phyloP scores from a whole-genome alignment of 1,140 invertebrate species.

The Ceratosolen fusciceps region DNA sequence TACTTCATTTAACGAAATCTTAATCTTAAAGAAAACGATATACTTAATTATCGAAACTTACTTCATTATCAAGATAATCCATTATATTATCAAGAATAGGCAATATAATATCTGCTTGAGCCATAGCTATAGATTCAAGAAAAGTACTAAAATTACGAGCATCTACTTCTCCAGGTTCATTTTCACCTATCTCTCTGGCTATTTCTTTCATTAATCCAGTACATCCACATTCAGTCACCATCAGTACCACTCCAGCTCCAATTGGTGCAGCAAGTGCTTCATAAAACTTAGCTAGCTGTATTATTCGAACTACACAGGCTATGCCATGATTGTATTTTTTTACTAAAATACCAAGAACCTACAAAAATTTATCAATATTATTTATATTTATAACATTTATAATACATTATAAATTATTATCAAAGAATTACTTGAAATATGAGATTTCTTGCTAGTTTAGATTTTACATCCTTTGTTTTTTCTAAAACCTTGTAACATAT shows the following conservation, averaged over 20 bases:
- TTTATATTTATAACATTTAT: conserved; percentile 7
- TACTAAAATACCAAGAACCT: conserved; percentile 85
- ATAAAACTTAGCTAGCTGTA: conserved; percentile 82
- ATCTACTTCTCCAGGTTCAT: conserved; percentile 74
- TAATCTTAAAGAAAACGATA: conserved; percentile 8
- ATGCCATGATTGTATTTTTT: conserved; percentile 86
- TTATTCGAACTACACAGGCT: conserved; percentile 77
- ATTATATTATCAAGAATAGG: conserved; percentile 74
- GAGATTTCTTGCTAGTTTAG: conserved; percentile 78
- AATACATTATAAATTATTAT: neutral
- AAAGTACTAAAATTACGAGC: conserved; percentile 78
- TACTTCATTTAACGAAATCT: conserved; percentile 10
- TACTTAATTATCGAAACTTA: conserved; percentile 60
- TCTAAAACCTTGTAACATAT: conserved; percentile 85
- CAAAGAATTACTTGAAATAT: conserved; percentile 70
- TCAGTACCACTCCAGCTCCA: conserved; percentile 77
- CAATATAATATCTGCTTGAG: conserved; percentile 77
- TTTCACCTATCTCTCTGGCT: conserved; percentile 80
- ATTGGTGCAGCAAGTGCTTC: conserved; percentile 80
- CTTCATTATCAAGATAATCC: conserved; percentile 75
- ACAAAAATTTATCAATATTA: conserved; percentile 56
- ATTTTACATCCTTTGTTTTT: conserved; percentile 74
- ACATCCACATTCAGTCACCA: conserved; percentile 76
- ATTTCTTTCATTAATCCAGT: conserved; percentile 80
- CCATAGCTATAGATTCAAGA: conserved; percentile 78